Evolutionary conservation across 2,113 vertebrate species (phyloP).

Genomic region (Amia ocellicauda): DNA sequence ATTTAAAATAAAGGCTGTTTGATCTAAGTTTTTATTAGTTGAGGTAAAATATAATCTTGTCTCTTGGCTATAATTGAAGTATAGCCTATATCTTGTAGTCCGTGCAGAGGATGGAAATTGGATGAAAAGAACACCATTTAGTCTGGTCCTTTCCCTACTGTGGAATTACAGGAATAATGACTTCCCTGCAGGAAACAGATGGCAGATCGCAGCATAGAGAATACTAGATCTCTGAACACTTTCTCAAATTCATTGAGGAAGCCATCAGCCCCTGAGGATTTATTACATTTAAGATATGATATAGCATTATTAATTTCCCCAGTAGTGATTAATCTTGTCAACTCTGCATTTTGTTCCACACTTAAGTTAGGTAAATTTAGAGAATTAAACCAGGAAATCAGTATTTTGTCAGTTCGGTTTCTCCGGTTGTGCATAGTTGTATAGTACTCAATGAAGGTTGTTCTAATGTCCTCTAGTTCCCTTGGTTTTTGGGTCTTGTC

Average conservation of each 20-base stretch:
- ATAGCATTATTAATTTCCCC: background rate
- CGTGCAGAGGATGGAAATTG: too few relatives aligned
- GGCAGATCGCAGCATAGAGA: background rate
- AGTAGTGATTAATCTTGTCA: background rate
- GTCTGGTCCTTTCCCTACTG: too few relatives aligned
- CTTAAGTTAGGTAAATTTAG: too few relatives aligned
- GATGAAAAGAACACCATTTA: too few relatives aligned
- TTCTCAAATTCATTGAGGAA: background rate
- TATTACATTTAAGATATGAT: background rate
- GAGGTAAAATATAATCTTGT: too few relatives aligned
- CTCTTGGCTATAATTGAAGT: too few relatives aligned
- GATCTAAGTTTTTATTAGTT: too few relatives aligned
- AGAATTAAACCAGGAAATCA: too few relatives aligned
- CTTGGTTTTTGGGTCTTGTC: background rate
- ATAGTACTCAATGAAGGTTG: background rate
- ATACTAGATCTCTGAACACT: background rate
- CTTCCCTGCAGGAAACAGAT: background rate
- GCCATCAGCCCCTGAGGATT: too few relatives aligned
- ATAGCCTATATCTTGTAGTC: too few relatives aligned
- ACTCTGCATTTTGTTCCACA: background rate
- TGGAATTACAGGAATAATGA: too few relatives aligned
- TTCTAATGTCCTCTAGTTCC: background rate
- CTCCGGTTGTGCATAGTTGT: background rate
- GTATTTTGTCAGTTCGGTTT: background rate
- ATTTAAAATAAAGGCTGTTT: too few relatives aligned